Evolutionary conservation across 2,113 vertebrate species (phyloP), one percentile per base, ranked within the genome.

Genomic region (Erythrocebus patas): DNA sequence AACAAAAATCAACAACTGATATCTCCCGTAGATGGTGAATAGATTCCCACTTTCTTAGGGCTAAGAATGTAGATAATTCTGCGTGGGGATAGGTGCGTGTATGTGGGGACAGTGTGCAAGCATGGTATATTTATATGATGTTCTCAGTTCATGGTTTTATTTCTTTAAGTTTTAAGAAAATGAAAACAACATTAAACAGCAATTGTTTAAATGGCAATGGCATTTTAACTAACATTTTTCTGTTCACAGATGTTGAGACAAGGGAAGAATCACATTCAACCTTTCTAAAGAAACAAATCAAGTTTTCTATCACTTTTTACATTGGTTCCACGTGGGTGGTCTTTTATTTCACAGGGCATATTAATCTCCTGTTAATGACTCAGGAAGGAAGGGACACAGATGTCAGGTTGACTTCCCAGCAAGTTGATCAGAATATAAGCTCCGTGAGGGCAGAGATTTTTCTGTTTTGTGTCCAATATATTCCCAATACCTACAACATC

Each of bases 341-440:
- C 98, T 85, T 98, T 95, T 96, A 20, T 91, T 98, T 96, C 94
- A 78, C 20, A 87, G 76, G 61, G 87, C 32, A 98, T 98, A 98
- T 98, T 97, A 98, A 98, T 98, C 92, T 98, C 92, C n/a, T 73
- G 9, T 50, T 35, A 91, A 40, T 43, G 57, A 68, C 48, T 3
- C 18, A 66, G 7, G 6, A 32, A 59, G 4, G 48, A 7, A 35
- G 23, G 2, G 18, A 10, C 23, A 40, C 1, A 4, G 40, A 59
- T 48, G 2, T 40, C 66, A 68, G 27, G n/a, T 22, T 50, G 3
- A n/a, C 12, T 30, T 66, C 5, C 57, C 30, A 68, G 5, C 10
- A 82, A 61, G 23, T 90, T 94, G 25, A 55, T 40, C 14, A 92
- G 72, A 61, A 68, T 82, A 43, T 35, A 86, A 57, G 18, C 6